These are phyloP conservation scores for Rattus norvegicus DNA, from an alignment of 2,113 vertebrate species.

Conservation along the genomic window DNA sequence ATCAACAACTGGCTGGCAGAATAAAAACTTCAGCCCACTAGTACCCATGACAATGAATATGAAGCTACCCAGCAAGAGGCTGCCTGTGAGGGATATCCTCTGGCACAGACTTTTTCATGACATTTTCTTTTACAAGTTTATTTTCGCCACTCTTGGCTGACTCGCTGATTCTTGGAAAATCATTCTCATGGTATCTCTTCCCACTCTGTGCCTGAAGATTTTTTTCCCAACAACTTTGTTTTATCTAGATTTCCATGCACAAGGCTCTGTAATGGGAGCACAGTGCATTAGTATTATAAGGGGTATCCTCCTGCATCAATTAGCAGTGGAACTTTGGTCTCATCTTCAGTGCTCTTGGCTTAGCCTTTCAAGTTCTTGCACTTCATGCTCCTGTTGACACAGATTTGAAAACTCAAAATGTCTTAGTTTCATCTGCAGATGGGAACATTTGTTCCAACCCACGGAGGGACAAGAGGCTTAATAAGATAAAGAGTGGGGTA, in stretches of 20 bases:
- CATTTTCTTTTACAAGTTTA: constrained; percentile 35
- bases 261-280: neutral
- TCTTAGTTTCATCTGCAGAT: neutral
- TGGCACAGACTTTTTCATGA: constrained; percentile 17
- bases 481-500: neutral
- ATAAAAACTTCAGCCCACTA: neutral
- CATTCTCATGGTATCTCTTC: neutral
- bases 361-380: constrained; percentile 13
- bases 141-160: neutral
- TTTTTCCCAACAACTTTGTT: neutral
- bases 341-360: neutral
- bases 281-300: neutral
- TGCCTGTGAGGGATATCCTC: neutral
- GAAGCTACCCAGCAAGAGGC: neutral
- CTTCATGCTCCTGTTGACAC: neutral
- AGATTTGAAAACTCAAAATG: neutral
- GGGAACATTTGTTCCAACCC: neutral
- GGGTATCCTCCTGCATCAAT: neutral
- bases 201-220: neutral
- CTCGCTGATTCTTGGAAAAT: neutral
- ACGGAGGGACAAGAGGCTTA: neutral
- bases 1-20: constrained; percentile 21
- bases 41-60: neutral
- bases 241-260: neutral
- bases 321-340: neutral